These are phyloP conservation scores for Magallana gigas DNA, from an alignment of 1,140 invertebrate species.

Conservation along the genomic window DNA sequence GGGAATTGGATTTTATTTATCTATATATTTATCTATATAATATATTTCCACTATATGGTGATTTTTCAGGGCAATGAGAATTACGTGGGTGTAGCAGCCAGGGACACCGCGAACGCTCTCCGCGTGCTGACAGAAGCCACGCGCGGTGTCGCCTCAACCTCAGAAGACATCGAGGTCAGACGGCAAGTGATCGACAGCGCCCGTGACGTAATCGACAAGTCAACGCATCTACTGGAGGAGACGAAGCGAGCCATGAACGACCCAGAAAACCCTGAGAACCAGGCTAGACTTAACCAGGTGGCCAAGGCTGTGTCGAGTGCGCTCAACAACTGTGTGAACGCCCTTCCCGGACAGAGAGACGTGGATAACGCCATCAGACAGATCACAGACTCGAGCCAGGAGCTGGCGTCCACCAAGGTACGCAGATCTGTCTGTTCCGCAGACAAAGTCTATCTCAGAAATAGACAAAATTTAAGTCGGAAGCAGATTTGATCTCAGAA, in stretches of 20 bases:
- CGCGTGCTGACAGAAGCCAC: conserved; percentile 85
- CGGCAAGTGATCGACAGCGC: conserved; percentile 81
- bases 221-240: conserved; percentile 88
- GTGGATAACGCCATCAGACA: conserved; percentile 91
- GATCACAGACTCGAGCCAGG: conserved; percentile 87
- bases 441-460: not conserved
- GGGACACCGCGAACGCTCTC: conserved; percentile 88
- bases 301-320: conserved; percentile 80
- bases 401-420: conserved; percentile 85
- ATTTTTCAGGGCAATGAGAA: conserved; percentile 85
- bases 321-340: conserved; percentile 85
- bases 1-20: too few relatives aligned
- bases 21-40: too few relatives aligned
- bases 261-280: conserved; percentile 82
- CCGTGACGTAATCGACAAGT: conserved; percentile 89
- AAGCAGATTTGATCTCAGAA: too few relatives aligned
- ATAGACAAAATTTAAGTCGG: too few relatives aligned
- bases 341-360: conserved; percentile 92
- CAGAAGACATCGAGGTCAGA: conserved; percentile 83
- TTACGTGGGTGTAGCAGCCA: conserved; percentile 89
- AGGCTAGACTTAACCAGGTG: conserved; percentile 82
- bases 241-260: conserved; percentile 85
- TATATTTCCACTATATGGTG: not conserved
- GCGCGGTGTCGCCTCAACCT: conserved; percentile 85
- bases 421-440: too few relatives aligned